Conservation (phyloP, 2,113 vertebrate species). For the Hepsetus odoe region DNA sequence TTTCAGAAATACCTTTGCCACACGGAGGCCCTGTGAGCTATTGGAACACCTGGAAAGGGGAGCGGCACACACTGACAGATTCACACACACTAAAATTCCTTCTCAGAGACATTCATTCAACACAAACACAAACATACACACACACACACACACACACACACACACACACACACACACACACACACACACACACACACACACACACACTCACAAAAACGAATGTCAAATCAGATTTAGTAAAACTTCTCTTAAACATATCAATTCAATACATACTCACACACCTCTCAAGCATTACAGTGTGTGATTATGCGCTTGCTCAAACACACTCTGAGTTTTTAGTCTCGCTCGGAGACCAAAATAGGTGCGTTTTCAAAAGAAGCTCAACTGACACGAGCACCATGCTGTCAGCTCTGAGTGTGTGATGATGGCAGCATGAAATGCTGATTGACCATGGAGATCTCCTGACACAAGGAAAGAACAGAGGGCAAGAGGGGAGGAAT, state of each 20-base stretch:
- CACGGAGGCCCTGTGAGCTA: slow-evolving; percentile 69
- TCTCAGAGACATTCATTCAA: neutral
- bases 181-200: slow-evolving; percentile 22
- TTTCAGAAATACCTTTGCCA: slow-evolving; percentile 67
- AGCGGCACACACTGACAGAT: slow-evolving; percentile 20
- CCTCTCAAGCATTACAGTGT: slow-evolving; percentile 4
- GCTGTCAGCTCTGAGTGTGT: slow-evolving; percentile 8
- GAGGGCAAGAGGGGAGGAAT: slow-evolving; percentile 29
- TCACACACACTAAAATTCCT: slow-evolving; percentile 35
- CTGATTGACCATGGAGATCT: slow-evolving; percentile 38
- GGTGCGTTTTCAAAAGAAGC: slow-evolving; percentile 1
- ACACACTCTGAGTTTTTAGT: too few relatives aligned
- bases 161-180: slow-evolving; percentile 22
- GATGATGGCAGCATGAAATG: slow-evolving; percentile 42
- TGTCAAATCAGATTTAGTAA: neutral
- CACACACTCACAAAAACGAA: too few relatives aligned
- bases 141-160: slow-evolving; percentile 7
- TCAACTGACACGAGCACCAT: neutral
- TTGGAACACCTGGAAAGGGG: slow-evolving; percentile 69
- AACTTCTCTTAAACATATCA: slow-evolving; percentile 26
- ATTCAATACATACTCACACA: slow-evolving; percentile 11
- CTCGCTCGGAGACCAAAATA: neutral
- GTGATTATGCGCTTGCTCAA: slow-evolving; percentile 9
- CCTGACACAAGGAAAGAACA: slow-evolving; percentile 19
- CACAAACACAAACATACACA: slow-evolving; percentile 16